Evolutionary conservation across 2,113 vertebrate genomes (phyloP).

Genomic region (Heteronetta atricapilla): DNA sequence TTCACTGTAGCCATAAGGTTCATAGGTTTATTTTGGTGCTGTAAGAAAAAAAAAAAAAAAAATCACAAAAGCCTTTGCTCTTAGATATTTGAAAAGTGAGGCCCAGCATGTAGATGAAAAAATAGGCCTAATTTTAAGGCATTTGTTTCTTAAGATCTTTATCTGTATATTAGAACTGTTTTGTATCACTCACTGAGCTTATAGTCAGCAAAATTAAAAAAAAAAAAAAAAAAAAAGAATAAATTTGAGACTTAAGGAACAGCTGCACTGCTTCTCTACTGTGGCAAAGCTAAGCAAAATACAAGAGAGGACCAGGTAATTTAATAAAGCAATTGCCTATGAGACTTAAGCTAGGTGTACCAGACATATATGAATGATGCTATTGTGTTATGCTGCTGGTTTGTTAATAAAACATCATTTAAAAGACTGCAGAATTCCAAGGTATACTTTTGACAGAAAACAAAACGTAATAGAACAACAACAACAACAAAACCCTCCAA

Average conservation of each 20-base stretch:
- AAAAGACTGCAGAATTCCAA: not conserved
- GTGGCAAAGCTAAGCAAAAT: conserved; percentile 41
- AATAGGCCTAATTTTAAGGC: not conserved
- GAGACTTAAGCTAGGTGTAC: not conserved
- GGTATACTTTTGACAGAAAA: not conserved
- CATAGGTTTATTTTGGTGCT: not conserved
- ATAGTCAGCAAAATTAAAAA: not conserved
- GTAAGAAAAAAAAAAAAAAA: not conserved
- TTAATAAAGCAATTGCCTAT: conserved; percentile 36
- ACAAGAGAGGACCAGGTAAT: conserved; percentile 40
- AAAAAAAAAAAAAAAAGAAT: not conserved
- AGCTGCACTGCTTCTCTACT: conserved; percentile 38
- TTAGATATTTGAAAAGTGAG: not conserved
- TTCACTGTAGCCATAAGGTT: not conserved
- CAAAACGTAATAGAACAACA: not conserved
- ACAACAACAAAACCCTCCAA: not conserved
- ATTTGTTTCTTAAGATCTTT: not conserved
- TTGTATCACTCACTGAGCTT: not conserved
- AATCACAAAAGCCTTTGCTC: not conserved
- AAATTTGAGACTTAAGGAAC: conserved; percentile 5
- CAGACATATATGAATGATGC: conserved; percentile 14
- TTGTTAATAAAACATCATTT: not conserved
- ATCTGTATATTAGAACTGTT: not conserved
- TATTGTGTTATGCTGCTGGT: conserved; percentile 11
- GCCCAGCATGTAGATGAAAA: not conserved